Evolutionary conservation across 2,888 invertebrate species (phyloP).

Genomic region (Sthenelais limicola): DNA sequence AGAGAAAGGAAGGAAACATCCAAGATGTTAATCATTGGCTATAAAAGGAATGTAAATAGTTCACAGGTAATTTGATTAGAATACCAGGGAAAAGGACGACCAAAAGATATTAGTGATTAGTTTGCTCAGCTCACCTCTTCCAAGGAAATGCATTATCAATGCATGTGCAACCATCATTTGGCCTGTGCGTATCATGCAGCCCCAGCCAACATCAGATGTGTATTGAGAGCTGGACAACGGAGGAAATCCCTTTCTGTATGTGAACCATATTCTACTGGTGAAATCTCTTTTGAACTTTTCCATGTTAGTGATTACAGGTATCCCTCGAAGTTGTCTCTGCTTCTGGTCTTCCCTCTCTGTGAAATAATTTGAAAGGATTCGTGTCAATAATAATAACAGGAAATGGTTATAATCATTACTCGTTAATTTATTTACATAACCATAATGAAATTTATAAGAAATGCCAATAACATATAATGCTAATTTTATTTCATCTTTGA

Average conservation of each 20-base stretch:
- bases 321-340: not conserved
- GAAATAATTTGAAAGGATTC: not conserved
- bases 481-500: conserved; percentile 1
- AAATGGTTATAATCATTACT: not conserved
- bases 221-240: conserved; percentile 84
- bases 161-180: conserved; percentile 95
- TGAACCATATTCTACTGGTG: conserved; percentile 84
- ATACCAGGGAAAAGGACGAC: too few relatives aligned
- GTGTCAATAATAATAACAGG: not conserved
- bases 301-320: conserved; percentile 51
- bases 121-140: conserved; percentile 75
- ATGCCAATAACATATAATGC: too few relatives aligned
- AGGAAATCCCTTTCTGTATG: conserved; percentile 82
- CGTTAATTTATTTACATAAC: not conserved
- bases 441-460: not conserved
- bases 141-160: conserved; percentile 85
- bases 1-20: too few relatives aligned
- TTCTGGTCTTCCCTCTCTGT: conserved; percentile 29
- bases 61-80: too few relatives aligned
- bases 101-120: not conserved
- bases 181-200: conserved; percentile 89
- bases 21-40: too few relatives aligned
- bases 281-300: conserved; percentile 90
- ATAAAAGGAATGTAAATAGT: too few relatives aligned
- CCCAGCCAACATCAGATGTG: conserved; percentile 95